Conservation (phyloP, 2,888 invertebrate species). For the Drosophila rellima region DNA sequence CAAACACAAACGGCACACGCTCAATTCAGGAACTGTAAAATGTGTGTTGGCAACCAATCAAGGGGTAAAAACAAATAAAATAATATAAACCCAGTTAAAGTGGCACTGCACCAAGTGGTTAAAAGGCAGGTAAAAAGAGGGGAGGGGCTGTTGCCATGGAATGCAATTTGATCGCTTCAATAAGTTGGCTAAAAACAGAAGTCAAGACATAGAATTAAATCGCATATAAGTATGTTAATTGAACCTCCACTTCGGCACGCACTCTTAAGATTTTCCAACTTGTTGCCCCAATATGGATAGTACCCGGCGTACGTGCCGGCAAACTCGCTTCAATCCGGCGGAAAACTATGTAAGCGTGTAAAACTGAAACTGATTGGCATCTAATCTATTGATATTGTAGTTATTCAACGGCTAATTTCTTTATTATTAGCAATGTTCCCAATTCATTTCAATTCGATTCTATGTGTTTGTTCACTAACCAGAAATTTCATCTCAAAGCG, state of each 20-base stretch:
- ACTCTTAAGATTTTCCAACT: conserved; percentile 17
- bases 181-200: conserved; percentile 65
- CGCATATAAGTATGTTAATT: conserved; percentile 34
- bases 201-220: conserved; percentile 30
- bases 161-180: conserved; percentile 66
- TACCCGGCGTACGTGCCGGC: conserved; percentile 34
- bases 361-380: conserved; percentile 19
- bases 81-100: conserved; percentile 1
- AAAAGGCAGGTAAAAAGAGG: background rate
- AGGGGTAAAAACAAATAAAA: conserved; percentile 6
- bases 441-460: conserved; percentile 52
- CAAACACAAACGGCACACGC: conserved; percentile 11
- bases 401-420: conserved; percentile 44
- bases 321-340: background rate
- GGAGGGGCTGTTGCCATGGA: conserved; percentile 18
- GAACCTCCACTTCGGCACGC: conserved; percentile 16
- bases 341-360: background rate
- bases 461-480: conserved; percentile 18
- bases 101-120: conserved; percentile 15
- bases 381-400: conserved; percentile 18
- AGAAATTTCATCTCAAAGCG: background rate
- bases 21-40: conserved; percentile 21
- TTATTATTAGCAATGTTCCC: conserved; percentile 29
- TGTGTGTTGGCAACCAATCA: conserved; percentile 30
- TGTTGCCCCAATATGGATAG: conserved; percentile 4